Conservation (phyloP, 2,888 invertebrate species). For the Himalopsyche japonica region DNA sequence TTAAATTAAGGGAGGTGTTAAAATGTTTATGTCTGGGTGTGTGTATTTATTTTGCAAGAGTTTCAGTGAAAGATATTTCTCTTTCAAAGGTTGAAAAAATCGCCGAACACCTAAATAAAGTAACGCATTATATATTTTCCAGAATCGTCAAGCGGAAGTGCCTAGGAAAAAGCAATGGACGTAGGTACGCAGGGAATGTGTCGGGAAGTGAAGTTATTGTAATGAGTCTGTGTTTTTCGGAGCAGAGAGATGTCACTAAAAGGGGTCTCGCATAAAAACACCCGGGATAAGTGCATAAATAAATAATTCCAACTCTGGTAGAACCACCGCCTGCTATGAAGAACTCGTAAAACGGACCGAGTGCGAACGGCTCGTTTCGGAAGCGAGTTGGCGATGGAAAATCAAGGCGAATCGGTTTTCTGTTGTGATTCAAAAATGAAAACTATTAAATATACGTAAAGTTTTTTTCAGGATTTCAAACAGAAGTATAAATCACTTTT, state of each 20-base stretch:
- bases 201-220: neutral
- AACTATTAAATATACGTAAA: too few species aligned
- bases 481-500: too few species aligned
- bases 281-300: neutral
- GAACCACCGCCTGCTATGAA: neutral
- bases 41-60: too few species aligned
- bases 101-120: neutral
- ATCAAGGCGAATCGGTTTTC: too few species aligned
- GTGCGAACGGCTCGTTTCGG: too few species aligned
- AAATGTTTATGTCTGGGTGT: too few species aligned
- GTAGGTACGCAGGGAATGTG: neutral
- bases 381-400: too few species aligned
- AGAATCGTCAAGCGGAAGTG: neutral
- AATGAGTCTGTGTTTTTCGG: neutral
- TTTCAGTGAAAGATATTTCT: too few species aligned
- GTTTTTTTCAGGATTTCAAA: too few species aligned
- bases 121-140: neutral
- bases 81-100: too few species aligned
- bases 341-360: neutral
- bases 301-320: neutral
- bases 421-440: too few species aligned
- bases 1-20: too few species aligned
- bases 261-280: slow-evolving; percentile 18
- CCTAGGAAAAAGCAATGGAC: neutral
- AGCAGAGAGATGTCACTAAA: slow-evolving; percentile 26